Conservation (phyloP, 2,888 invertebrate genomes). For the Xestobium rufovillosum region DNA sequence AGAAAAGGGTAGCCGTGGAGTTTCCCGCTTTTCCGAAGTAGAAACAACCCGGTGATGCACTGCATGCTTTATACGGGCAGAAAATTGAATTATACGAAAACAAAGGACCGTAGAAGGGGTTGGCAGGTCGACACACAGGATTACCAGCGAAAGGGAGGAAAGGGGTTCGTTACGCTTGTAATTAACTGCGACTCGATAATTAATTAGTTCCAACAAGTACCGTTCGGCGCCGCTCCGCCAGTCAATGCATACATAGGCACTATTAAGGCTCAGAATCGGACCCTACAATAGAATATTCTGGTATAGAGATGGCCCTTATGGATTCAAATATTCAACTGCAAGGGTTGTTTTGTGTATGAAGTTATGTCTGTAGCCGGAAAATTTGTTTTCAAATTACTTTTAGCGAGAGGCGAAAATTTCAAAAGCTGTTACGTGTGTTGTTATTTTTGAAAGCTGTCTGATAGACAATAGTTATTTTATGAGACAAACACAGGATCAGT, state of each 20-base stretch:
- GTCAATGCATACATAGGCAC: conserved; percentile 15
- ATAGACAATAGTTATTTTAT: too few species aligned
- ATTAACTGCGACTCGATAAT: conserved; percentile 44
- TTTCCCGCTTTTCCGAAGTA: too few species aligned
- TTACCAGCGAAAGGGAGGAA: conserved; percentile 23
- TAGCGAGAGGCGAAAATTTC: too few species aligned
- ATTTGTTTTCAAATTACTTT: conserved; percentile 26
- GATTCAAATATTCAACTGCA: conserved; percentile 28
- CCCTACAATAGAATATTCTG: conserved; percentile 1
- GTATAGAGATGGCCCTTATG: conserved; percentile 19
- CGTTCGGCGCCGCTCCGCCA: conserved; percentile 35
- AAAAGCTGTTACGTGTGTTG: too few species aligned
- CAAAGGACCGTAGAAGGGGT: conserved; percentile 25
- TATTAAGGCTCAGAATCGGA: conserved; percentile 26
- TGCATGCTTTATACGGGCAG: conserved; percentile 30
- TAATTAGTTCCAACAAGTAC: conserved; percentile 43
- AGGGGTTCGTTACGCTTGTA: conserved; percentile 39
- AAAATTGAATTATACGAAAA: conserved; percentile 42
- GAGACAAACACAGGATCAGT: too few species aligned
- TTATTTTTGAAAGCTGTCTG: too few species aligned
- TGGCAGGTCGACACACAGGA: conserved; percentile 11
- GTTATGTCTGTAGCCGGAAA: conserved; percentile 27
- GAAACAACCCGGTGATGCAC: not conserved
- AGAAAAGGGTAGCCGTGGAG: too few species aligned
- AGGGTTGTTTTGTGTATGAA: conserved; percentile 28